A percentile compares a stretch with the other conserved stretches of the same genome.
phyloP scores from a whole-genome alignment of 2,797 vertebrate species.

The Denticeps clupeoides region DNA sequence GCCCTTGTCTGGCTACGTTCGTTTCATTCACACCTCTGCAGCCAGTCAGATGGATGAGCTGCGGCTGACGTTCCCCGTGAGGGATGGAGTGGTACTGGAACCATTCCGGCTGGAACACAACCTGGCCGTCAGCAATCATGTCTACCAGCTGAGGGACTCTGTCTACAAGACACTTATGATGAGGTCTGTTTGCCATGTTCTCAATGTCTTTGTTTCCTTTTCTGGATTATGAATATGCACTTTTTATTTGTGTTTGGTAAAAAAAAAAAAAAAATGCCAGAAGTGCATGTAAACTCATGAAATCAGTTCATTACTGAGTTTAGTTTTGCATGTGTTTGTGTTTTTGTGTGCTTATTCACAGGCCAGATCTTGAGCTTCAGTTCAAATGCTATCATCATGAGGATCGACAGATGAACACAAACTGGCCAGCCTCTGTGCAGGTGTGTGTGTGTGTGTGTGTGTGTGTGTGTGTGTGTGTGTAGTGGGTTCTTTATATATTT shows the following conservation, averaged over 20 bases:
- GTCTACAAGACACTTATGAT: conserved; percentile 86
- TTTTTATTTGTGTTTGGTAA: no score
- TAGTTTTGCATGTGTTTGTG: no score
- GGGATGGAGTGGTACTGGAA: conserved; percentile 82
- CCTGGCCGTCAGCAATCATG: conserved; percentile 86
- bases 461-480: not conserved
- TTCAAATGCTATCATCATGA: conserved; percentile 93
- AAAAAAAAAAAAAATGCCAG: not conserved
- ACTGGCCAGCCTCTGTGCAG: conserved; percentile 90
- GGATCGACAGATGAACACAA: conserved; percentile 89
- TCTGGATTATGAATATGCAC: not conserved
- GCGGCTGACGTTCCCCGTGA: conserved; percentile 80
- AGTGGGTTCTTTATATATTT: no score
- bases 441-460: conserved; percentile 45
- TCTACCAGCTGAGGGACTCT: conserved; percentile 82
- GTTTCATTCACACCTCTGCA: conserved; percentile 22
- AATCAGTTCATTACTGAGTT: no score
- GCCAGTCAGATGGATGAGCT: conserved; percentile 77
- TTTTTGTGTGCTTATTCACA: conserved; percentile 32
- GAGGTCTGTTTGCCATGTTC: conserved; percentile 53
- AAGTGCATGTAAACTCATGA: not conserved
- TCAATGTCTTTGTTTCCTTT: not conserved
- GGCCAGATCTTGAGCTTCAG: conserved; percentile 87
- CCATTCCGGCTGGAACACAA: conserved; percentile 91
- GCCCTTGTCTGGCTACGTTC: no score